Base-by-base conservation (phyloP, 1,140 invertebrate genomes). In the Drosophila persimilis region DNA sequence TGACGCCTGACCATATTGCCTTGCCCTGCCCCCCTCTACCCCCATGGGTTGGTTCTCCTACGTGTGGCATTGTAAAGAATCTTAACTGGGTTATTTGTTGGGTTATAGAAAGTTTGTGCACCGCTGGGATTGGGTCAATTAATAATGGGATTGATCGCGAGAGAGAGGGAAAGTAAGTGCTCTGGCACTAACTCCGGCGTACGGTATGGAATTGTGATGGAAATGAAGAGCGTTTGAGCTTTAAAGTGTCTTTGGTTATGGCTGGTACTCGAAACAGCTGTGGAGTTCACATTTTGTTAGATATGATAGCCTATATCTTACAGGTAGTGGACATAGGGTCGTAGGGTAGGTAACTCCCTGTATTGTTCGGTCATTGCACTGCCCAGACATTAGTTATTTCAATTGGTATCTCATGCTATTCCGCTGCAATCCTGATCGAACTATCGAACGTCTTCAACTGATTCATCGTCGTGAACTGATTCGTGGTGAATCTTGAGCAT, bases 11-110 rank as follows among this genome's bases (percentile, higher is more conserved):
- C 71, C 80, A 84, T 84, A 79, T 71, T 69, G 60, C 64, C 54
- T 46, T 57, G 58, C 17, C 46, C 24, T 24, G 4, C 24, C 24
- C 24, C 24, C 3, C 35, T 0, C 17, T 17, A 17, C 17, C 17
- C 17, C 35, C 11, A 39, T 39, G 11, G 35, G 11, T 39, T 11
- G 9, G 35, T 11, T 11, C 31, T 35, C 31, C 31, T 61, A 73
- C 73, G 78, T 81, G 78, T 81, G 72, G 63, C 57, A 47, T 69
- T 80, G 69, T 69, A 73, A 64, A 57, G 39, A 44, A 56, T 47
- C 50, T 69, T 77, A 80, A 85, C 73, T 84, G 63, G 77, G 81
- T 80, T 86, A 80, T 74, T 77, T 55, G 77, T 70, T 77, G 57
- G 52, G 55, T 56, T 75, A 73, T 59, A 77, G 79, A 81, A 83